Conservation (phyloP, 2,113 vertebrate genomes). For the Daphoenositta chrysoptera region DNA sequence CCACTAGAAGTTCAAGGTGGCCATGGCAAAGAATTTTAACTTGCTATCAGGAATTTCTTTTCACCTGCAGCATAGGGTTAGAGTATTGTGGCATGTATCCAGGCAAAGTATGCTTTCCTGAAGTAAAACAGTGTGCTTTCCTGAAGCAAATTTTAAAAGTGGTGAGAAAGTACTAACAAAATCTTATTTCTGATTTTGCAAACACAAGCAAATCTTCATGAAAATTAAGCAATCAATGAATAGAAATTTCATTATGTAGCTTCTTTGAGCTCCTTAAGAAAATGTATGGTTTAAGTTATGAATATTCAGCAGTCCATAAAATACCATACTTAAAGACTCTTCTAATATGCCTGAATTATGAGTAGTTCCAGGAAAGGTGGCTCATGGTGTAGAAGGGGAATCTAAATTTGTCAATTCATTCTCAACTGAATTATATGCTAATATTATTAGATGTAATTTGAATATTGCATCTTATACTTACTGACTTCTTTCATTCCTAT, state of each 20-base stretch:
- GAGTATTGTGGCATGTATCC: not conserved
- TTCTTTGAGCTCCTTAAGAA: not conserved
- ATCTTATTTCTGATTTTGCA: conserved; percentile 2
- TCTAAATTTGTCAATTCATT: conserved; percentile 17
- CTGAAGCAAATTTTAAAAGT: not conserved
- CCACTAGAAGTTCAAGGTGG: not conserved
- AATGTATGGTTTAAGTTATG: conserved; percentile 8
- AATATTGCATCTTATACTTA: not conserved
- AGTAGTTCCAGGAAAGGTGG: conserved; percentile 28
- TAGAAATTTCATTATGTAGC: not conserved
- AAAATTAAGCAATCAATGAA: not conserved
- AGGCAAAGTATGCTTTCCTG: not conserved
- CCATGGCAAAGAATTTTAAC: not conserved
- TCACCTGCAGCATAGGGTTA: not conserved
- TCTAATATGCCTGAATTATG: not conserved
- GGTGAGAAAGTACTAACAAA: not conserved
- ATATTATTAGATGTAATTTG: not conserved
- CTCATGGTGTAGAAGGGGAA: not conserved
- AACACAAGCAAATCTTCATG: conserved; percentile 8
- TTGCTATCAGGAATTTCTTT: not conserved
- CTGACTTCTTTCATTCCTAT: not conserved
- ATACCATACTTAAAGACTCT: not conserved
- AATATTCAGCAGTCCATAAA: conserved; percentile 46
- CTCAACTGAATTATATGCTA: not conserved
- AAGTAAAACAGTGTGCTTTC: not conserved